Evolutionary conservation across 2,113 vertebrate species (phyloP), one percentile per base, ranked within the genome.

Genomic region (Taxidea taxus): DNA sequence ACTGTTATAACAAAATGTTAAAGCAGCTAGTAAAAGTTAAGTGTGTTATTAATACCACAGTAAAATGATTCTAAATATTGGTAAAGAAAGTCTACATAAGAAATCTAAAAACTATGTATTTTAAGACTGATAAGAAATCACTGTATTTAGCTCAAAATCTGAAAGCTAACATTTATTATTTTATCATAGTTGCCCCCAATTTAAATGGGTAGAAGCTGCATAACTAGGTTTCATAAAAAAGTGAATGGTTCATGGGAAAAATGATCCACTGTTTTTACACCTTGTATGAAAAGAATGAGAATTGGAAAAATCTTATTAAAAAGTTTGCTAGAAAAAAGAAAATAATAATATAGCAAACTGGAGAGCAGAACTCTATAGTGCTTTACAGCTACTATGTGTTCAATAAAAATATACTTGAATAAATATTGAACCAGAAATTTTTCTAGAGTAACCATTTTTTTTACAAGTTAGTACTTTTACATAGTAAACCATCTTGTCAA

Each of bases 11-110:
- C 37, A 86, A 95, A 94, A 97, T 12, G 29, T 77, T 91, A 85
- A 93, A 93, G 14, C 70, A 97, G 77, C 25, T 77, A 54, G 34
- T 66, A 93, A 94, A 94, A 95, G 95, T 62, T 94, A 91, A 91
- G 9, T 49, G 44, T 81, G 47, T 68, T 92, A 47, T 68, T 92
- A 95, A 91, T 58, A 80, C 15, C 11, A 95, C 18, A 90, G 92
- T 91, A 93, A 95, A 97, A 97, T 82, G 27, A 95, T 74, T 87
- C 83, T 88, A 70, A 90, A 29, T 14, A 88, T 0, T 81, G 66
- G 23, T 39, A 91, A 91, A 90, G 31, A 42, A 39, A 66, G 49
- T 88, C n/a, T 90, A 89, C 34, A 12, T 9, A 88, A 66, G 4
- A 91, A 96, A 90, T 94, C 70, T 60, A 31, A 98, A 95, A 97